A percentile compares a stretch with the other conserved stretches of the same genome.
Conservation (phyloP, 2,797 vertebrate genomes). For the Paramormyrops hopkinsi region DNA sequence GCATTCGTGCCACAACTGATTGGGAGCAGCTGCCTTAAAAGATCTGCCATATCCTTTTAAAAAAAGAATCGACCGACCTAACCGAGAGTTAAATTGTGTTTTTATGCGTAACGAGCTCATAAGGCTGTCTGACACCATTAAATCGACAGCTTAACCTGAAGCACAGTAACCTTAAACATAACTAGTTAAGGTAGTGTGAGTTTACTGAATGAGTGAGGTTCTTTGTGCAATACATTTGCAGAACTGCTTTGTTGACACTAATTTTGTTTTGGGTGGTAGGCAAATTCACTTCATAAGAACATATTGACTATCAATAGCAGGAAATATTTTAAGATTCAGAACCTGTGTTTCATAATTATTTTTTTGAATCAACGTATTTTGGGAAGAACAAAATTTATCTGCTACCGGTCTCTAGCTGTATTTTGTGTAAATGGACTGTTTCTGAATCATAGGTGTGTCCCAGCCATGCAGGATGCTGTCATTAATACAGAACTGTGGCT, state of each 20-base stretch:
- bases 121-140: neutral
- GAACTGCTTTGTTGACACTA: neutral
- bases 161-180: neutral
- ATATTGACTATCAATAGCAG: neutral
- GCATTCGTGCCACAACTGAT: neutral
- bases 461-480: conserved; percentile 39
- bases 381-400: conserved; percentile 35
- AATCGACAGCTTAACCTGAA: neutral
- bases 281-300: conserved; percentile 11
- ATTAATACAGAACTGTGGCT: conserved; percentile 35
- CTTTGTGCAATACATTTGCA: neutral
- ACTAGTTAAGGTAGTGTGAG: neutral
- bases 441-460: conserved; percentile 29
- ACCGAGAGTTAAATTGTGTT: neutral
- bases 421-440: conserved; percentile 27
- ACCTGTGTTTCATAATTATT: conserved; percentile 5
- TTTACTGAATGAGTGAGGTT: neutral
- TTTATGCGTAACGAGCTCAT: neutral
- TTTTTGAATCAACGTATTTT: conserved; percentile 16
- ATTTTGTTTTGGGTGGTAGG: neutral
- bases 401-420: conserved; percentile 1
- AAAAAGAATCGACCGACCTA: neutral
- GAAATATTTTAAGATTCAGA: conserved; percentile 1
- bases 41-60: neutral
- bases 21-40: neutral